Evolutionary conservation across 1,140 invertebrate species (phyloP).

Genomic region (Caerostris darwini): DNA sequence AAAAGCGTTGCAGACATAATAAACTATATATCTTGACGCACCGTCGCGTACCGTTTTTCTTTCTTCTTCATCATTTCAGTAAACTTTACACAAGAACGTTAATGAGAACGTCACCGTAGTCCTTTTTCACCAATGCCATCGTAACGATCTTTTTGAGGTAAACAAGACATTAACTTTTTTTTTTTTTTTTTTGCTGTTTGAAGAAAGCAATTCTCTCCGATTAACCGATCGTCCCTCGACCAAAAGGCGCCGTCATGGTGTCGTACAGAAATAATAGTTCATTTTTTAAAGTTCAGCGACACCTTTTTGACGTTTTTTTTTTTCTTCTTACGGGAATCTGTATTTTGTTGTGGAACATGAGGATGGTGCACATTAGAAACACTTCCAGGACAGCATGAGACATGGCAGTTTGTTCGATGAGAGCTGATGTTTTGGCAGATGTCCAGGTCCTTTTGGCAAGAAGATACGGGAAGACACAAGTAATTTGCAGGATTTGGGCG

Average conservation of each 20-base stretch:
- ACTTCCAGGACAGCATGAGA: slow-evolving; percentile 18
- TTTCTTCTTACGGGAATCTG: neutral
- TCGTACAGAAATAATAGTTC: slow-evolving; percentile 42
- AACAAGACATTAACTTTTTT: slow-evolving; percentile 54
- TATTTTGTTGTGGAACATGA: slow-evolving; percentile 16
- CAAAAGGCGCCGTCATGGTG: slow-evolving; percentile 5
- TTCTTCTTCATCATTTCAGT: neutral
- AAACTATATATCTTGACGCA: slow-evolving; percentile 2
- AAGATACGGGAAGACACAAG: slow-evolving; percentile 44
- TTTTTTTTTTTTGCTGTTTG: neutral
- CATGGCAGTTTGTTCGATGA: slow-evolving; percentile 7
- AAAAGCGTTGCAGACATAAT: neutral
- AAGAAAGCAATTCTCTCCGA: neutral
- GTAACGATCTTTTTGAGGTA: slow-evolving; percentile 13
- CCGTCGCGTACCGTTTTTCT: neutral
- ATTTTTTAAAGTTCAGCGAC: slow-evolving; percentile 45
- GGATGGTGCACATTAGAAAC: slow-evolving; percentile 23
- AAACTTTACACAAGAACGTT: neutral
- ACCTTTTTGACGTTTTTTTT: slow-evolving; percentile 29
- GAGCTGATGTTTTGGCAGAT: slow-evolving; percentile 27
- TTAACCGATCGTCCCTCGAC: slow-evolving; percentile 35
- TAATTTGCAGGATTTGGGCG: slow-evolving; percentile 48
- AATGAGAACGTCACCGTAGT: slow-evolving; percentile 4
- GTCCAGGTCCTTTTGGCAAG: slow-evolving; percentile 27
- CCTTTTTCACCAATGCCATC: neutral